Conservation (phyloP, 2,888 invertebrate genomes). For the Cataglyphis cursor region DNA sequence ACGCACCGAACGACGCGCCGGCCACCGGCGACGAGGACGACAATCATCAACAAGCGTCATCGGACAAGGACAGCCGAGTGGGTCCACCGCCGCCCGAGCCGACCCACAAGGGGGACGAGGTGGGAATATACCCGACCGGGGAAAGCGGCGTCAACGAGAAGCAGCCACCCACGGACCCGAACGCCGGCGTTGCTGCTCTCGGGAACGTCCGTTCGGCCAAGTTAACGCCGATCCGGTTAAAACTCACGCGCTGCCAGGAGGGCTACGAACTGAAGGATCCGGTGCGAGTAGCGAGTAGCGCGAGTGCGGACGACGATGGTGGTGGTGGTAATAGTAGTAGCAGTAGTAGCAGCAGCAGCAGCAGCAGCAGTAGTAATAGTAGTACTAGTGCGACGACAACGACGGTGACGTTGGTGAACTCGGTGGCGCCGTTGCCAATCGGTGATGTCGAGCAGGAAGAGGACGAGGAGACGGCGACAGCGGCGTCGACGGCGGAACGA, state of each 20-base stretch:
- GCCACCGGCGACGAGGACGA: slow-evolving; percentile 60
- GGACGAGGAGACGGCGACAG: slow-evolving; percentile 12
- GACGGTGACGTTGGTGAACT: slow-evolving; percentile 55
- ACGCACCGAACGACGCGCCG: slow-evolving; percentile 23
- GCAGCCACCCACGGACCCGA: slow-evolving; percentile 84
- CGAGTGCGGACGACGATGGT: slow-evolving; percentile 47
- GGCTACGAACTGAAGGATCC: slow-evolving; percentile 89
- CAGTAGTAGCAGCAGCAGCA: background rate
- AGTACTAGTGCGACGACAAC: slow-evolving; percentile 47
- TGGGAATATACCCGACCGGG: slow-evolving; percentile 52
- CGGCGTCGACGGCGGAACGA: slow-evolving; percentile 29
- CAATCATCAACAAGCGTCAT: slow-evolving; percentile 58
- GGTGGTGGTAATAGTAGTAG: slow-evolving; percentile 18
- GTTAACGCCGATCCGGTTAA: slow-evolving; percentile 94
- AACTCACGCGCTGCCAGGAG: slow-evolving; percentile 93
- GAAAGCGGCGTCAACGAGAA: slow-evolving; percentile 81
- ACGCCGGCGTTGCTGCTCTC: slow-evolving; percentile 85
- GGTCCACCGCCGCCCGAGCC: slow-evolving; percentile 75
- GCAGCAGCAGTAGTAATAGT: slow-evolving; percentile 17
- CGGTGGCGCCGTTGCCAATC: slow-evolving; percentile 43
- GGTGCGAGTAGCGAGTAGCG: slow-evolving; percentile 68
- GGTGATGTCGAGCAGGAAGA: slow-evolving; percentile 16
- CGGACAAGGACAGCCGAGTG: slow-evolving; percentile 75
- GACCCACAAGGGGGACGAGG: slow-evolving; percentile 67
- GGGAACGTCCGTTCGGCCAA: slow-evolving; percentile 90